Evolutionary conservation across 2,888 invertebrate genomes (phyloP).

Genomic region (Pammene fasciana): DNA sequence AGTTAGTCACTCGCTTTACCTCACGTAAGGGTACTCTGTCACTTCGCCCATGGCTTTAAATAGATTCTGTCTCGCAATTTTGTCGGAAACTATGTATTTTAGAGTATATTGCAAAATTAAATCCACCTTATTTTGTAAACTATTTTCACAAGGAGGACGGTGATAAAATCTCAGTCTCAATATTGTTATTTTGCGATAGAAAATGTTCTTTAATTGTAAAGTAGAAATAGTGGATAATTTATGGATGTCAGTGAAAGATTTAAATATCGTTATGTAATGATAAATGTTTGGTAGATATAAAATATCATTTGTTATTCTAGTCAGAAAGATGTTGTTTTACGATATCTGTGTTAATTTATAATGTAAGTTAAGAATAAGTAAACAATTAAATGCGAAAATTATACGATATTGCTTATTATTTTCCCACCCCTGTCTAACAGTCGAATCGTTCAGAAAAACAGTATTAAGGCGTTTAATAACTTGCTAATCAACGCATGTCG

Average conservation of each 20-base stretch:
- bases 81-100: conserved; percentile 32
- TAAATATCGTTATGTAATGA: conserved; percentile 71
- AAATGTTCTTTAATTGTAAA: conserved; percentile 30
- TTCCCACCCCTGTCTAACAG: background rate
- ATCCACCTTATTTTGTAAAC: conserved; percentile 20
- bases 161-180: conserved; percentile 33
- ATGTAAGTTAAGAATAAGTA: conserved; percentile 50
- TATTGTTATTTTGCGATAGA: conserved; percentile 35
- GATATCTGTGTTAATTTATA: conserved; percentile 68
- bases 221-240: conserved; percentile 33
- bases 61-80: conserved; percentile 36
- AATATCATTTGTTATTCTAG: conserved; percentile 78
- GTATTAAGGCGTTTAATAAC: too few species aligned
- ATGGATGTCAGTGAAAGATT: conserved; percentile 50
- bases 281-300: conserved; percentile 68
- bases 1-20: conserved; percentile 36
- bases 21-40: conserved; percentile 37
- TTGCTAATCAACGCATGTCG: too few species aligned
- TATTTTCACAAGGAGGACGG: conserved; percentile 28
- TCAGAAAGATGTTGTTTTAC: conserved; percentile 74
- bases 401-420: background rate
- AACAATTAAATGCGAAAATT: conserved; percentile 51
- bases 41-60: conserved; percentile 35
- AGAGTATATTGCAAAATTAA: conserved; percentile 29
- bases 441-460: too few species aligned